Percentiles rank a stretch among this genome's conserved stretches.
These are phyloP conservation scores for Mola mola DNA, from an alignment of 2,113 vertebrate species.

Conservation along the genomic window DNA sequence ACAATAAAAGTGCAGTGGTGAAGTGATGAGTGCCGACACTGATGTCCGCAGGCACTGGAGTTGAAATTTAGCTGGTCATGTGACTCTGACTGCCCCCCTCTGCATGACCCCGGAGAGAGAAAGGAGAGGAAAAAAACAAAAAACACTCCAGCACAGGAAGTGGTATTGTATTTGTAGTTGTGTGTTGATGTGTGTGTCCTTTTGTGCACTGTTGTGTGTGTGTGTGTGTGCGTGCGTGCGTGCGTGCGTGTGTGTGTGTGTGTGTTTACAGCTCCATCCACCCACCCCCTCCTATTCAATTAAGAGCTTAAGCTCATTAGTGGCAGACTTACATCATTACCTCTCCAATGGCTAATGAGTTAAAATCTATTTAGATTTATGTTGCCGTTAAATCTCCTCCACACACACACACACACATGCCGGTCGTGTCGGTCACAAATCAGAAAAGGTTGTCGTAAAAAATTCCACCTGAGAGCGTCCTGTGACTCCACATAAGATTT, in stretches of 20 bases:
- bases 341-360: slow-evolving; percentile 77
- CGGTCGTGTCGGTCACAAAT: slow-evolving; percentile 28
- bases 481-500: slow-evolving; percentile 17
- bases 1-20: slow-evolving; percentile 35
- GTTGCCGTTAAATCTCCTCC: slow-evolving; percentile 69
- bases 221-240: slow-evolving; percentile 5
- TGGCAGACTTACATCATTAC: slow-evolving; percentile 79
- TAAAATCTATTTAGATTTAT: slow-evolving; percentile 81
- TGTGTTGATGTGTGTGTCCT: slow-evolving; percentile 29
- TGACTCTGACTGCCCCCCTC: slow-evolving; percentile 47
- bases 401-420: slow-evolving; percentile 3
- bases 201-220: slow-evolving; percentile 41
- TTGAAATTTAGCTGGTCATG: slow-evolving; percentile 73
- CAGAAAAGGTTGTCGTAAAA: slow-evolving; percentile 29
- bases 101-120: slow-evolving; percentile 9
- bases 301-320: slow-evolving; percentile 80
- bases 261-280: background rate
- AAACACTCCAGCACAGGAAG: slow-evolving; percentile 49
- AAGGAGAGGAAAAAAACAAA: slow-evolving; percentile 5
- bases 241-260: slow-evolving; percentile 13
- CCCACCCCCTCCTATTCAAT: slow-evolving; percentile 69
- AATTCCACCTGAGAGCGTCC: slow-evolving; percentile 28
- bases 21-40: slow-evolving; percentile 62
- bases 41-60: slow-evolving; percentile 56
- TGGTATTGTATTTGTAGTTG: slow-evolving; percentile 41